Evolutionary conservation across 2,888 invertebrate genomes (phyloP).

Genomic region (Ditula angustiorana): DNA sequence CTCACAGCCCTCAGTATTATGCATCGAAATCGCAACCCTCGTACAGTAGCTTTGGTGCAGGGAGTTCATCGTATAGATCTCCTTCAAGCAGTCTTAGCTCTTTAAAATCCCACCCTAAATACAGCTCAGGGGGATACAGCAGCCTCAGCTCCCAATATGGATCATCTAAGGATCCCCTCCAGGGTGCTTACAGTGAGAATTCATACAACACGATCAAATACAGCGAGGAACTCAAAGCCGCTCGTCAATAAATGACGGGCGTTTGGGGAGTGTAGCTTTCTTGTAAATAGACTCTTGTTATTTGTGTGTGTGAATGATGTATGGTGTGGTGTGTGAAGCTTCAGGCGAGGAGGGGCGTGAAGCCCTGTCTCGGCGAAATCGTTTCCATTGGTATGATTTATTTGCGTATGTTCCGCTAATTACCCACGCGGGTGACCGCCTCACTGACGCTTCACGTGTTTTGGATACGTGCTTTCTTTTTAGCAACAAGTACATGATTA

Average conservation of each 20-base stretch:
- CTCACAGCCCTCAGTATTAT: conserved; percentile 69
- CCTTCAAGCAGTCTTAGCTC: conserved; percentile 65
- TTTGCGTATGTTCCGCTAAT: conserved; percentile 68
- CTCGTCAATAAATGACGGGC: conserved; percentile 55
- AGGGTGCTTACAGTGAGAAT: conserved; percentile 75
- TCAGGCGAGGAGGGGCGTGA: neutral
- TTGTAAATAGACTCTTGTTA: conserved; percentile 64
- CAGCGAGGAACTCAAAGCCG: conserved; percentile 78
- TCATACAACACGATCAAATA: conserved; percentile 82
- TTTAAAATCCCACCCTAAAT: conserved; percentile 68
- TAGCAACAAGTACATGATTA: conserved; percentile 59
- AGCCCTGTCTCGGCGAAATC: conserved; percentile 55
- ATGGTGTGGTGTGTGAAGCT: conserved; percentile 50
- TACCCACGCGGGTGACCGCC: conserved; percentile 53
- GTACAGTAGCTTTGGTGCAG: conserved; percentile 61
- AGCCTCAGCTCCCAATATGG: conserved; percentile 61
- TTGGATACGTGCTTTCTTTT: conserved; percentile 69
- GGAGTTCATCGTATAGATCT: conserved; percentile 67
- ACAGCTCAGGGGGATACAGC: conserved; percentile 64
- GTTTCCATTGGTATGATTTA: conserved; percentile 60
- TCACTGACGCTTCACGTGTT: conserved; percentile 56
- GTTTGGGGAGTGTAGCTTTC: conserved; percentile 38
- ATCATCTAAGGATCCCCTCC: conserved; percentile 64
- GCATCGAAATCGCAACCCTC: conserved; percentile 61
- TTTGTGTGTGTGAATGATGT: conserved; percentile 47